Base-by-base conservation (phyloP, 2,888 invertebrate genomes). In the Plagiodera versicolora region DNA sequence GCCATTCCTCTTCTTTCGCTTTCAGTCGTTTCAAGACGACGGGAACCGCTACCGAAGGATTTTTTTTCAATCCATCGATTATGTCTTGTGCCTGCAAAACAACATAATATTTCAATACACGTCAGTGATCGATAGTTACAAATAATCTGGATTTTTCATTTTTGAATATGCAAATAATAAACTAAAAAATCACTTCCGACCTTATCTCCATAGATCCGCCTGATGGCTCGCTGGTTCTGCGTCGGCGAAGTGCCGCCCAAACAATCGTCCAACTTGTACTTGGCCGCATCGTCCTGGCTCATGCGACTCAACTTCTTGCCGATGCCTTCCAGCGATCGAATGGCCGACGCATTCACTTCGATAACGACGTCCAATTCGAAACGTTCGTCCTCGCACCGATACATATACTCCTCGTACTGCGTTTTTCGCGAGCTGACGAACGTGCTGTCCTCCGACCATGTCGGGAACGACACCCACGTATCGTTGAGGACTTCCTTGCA, bases 391-490 rank as follows among this genome's bases (percentile, higher is more conserved):
- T 99, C 99, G 79, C 95, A 95, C 14, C 94, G 84, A 79, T 98
- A 99, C 75, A 99, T 97, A 73, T 94, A 95, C 80, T 99, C 99
- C 77, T 99, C 99, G 75, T 94, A 98, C 75, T 95, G 94, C 0
- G 97, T 98, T 83, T 99, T 99, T 47, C 97, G 87, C 0, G 96
- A 95, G 56, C 97, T 96, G 14, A 98, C 97, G 79, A 96, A 97
- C 0, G 98, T 95, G 0, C 97, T 97, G 76, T 99, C 99, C 79
- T 99, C 99, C 2, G 97, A 96, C 98, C 98, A 99, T 0, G 98
- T 95, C 0, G 99, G 98, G 80, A 98, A 98, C 0, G 98, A 98
- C 0, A 98, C 98, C 72, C 72, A 72, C 57, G 70, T 69, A 49
- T 72, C 71, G 54, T 72, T 72, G 45, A 72, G 57, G 49, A 72